Percentiles rank a stretch among this genome's conserved stretches.
phyloP scores from a whole-genome alignment of 1,140 invertebrate genomes.

The Megalopta genalis region DNA sequence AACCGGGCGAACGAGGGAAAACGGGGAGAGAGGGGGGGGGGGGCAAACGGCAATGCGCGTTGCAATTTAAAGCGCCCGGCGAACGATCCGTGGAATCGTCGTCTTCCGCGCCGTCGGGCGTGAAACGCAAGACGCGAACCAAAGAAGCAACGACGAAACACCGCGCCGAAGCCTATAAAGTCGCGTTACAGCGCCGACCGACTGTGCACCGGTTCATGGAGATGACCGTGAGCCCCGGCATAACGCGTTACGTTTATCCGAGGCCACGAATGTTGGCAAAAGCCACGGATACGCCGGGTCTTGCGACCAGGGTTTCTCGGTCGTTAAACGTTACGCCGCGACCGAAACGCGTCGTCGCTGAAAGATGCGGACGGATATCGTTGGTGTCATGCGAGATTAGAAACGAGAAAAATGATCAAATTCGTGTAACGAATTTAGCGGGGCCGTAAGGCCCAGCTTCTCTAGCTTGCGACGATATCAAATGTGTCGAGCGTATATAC shows the following conservation, averaged over 20 bases:
- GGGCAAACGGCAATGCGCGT: conserved; percentile 6
- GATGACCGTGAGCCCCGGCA: too few relatives aligned
- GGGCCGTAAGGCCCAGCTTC: too few relatives aligned
- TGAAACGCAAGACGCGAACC: conserved; percentile 24
- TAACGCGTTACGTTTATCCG: conserved; percentile 26
- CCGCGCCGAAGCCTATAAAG: conserved; percentile 27
- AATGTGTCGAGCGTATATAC: too few relatives aligned
- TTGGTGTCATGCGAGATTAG: conserved; percentile 12
- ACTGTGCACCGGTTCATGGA: not conserved
- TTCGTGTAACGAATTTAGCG: not conserved
- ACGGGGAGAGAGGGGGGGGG: too few relatives aligned
- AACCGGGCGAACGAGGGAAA: too few relatives aligned
- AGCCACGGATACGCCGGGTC: conserved; percentile 2
- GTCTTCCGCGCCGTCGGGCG: conserved; percentile 32
- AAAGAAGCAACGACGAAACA: conserved; percentile 4
- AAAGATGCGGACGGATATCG: conserved; percentile 49
- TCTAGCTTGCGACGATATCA: too few relatives aligned
- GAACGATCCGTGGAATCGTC: conserved; percentile 26
- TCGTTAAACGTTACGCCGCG: conserved; percentile 56
- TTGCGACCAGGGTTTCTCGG: not conserved
- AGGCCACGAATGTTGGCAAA: conserved; percentile 12
- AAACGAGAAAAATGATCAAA: too few relatives aligned
- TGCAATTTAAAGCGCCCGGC: conserved; percentile 20
- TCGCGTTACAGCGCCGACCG: not conserved
- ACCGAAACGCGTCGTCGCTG: conserved; percentile 24